phyloP scores from a whole-genome alignment of 2,797 vertebrate genomes.

The Oreochromis mossambicus region DNA sequence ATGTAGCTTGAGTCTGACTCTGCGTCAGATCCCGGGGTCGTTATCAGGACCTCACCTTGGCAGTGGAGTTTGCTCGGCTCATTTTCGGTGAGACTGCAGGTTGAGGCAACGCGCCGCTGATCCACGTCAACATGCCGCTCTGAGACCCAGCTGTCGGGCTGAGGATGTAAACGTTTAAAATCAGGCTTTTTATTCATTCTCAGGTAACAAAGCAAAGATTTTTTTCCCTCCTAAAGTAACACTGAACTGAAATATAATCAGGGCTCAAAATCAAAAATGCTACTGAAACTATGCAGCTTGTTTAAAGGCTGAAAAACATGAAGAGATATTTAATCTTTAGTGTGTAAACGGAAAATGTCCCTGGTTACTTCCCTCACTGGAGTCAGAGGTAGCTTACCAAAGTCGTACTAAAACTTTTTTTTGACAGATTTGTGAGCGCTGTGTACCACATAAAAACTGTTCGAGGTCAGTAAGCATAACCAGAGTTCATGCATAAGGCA shows the following conservation, averaged over 20 bases:
- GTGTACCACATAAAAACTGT: neutral
- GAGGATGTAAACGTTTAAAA: neutral
- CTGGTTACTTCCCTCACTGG: neutral
- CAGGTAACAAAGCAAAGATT: neutral
- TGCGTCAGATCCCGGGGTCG: neutral
- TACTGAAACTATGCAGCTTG: neutral
- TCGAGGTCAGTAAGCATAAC: neutral
- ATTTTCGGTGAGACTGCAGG: slow-evolving; percentile 24
- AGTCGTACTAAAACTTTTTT: neutral
- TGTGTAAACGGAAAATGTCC: neutral
- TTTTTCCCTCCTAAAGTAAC: neutral
- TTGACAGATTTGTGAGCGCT: fast-evolving
- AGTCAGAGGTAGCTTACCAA: fast-evolving
- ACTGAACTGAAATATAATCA: neutral
- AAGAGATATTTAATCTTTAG: neutral
- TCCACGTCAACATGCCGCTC: slow-evolving; percentile 61
- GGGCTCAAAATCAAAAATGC: neutral
- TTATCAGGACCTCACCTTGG: slow-evolving; percentile 8
- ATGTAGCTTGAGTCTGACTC: neutral
- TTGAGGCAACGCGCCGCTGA: slow-evolving; percentile 67
- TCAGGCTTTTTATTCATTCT: neutral
- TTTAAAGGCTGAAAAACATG: neutral
- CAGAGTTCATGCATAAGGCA: neutral
- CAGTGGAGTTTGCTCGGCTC: neutral
- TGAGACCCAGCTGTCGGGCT: slow-evolving; percentile 32